These are phyloP conservation scores for Hemiprocne comata DNA, from an alignment of 2,113 vertebrate species.

Conservation along the genomic window DNA sequence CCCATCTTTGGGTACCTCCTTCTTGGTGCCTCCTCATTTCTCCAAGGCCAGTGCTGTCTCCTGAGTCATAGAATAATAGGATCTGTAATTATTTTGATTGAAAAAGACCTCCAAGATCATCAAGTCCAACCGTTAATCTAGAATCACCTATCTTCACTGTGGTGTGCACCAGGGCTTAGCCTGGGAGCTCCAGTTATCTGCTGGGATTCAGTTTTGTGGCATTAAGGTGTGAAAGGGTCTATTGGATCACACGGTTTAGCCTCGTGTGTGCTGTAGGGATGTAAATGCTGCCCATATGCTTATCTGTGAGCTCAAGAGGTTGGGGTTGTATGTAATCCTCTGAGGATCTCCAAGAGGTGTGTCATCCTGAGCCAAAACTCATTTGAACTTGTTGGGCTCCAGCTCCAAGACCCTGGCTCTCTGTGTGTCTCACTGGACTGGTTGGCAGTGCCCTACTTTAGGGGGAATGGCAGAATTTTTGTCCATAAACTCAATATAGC, in stretches of 20 bases:
- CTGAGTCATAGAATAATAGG: too few relatives aligned
- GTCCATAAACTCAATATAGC: neutral
- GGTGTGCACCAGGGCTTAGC: too few relatives aligned
- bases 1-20: neutral
- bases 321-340: neutral
- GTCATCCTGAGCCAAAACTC: neutral
- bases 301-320: neutral
- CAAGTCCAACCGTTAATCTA: too few relatives aligned
- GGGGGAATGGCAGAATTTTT: neutral
- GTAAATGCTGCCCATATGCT: neutral
- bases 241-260: fast-evolving
- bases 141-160: neutral
- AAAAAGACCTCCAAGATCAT: too few relatives aligned
- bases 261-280: neutral
- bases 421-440: neutral
- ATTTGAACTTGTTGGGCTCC: neutral
- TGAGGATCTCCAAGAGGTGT: neutral
- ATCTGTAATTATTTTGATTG: too few relatives aligned
- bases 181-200: neutral
- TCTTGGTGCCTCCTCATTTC: fast-evolving
- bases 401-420: neutral
- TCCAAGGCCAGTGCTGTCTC: neutral
- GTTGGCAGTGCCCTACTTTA: neutral
- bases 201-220: neutral
- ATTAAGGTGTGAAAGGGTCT: neutral